Evolutionary conservation across 2,113 vertebrate species (phyloP), one percentile per base, ranked within the genome.

Genomic region (Thalassarche chlororhynchos): DNA sequence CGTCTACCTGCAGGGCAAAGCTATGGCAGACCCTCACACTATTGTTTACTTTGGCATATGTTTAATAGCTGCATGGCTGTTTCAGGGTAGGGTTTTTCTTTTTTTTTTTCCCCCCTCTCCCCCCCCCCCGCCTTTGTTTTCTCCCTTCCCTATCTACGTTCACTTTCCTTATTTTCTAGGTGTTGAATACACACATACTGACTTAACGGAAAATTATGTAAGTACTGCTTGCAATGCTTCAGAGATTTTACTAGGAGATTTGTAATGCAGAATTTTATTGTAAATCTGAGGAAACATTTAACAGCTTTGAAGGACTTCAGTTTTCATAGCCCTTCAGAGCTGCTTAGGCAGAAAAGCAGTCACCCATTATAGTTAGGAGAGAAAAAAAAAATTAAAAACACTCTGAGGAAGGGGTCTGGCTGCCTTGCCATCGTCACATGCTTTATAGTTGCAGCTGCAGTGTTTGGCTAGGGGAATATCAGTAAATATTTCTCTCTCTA

Each of bases 21-120:
- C 97, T 34, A 42, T 92, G 96, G 97, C 97, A 97, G 95, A 96
- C 93, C 98, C 92, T 68, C 95, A 47, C 94, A 97, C 87, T 76
- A 96, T 98, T 98, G 98, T 98, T 98, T 98, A 98, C 97, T 98
- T 98, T 98, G 98, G 98, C 98, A 97, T 98, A 97, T 97, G 98
- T 91, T 98, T 98, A 97, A 98, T 98, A 97, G 98, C 97, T 98
- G 95, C 78, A 95, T 96, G 97, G 94, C 96, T 98, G 94, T 97
- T 96, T 96, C 90, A 91, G 68, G 93, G 74, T 57, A 84, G 86
- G 83, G 44, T 7, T 90, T 95, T 84, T 65, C 16, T 23, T 49
- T 52, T 34, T 57, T 10, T n/a, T 34, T 8, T 8, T 6, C 6
- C 12, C 25, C 4, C 8, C 8, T 2, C 31, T 28, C 46, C 12